Conservation (phyloP, 2,113 vertebrate genomes). For the Ancistrus triradiatus region DNA sequence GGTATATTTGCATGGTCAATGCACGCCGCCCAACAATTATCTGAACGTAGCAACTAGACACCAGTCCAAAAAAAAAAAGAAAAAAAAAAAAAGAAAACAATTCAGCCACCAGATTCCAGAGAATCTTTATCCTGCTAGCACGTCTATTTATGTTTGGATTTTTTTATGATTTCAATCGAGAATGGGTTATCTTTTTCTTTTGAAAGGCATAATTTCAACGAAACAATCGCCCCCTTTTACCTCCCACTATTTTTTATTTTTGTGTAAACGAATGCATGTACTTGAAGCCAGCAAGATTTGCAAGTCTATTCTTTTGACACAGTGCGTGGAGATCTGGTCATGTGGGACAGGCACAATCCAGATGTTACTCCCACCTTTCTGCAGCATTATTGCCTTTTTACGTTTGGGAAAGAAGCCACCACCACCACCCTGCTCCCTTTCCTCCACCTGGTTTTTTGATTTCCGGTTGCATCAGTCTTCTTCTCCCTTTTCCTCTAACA, state of each 20-base stretch:
- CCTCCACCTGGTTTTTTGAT: conserved; percentile 62
- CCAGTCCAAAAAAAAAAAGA: conserved; percentile 52
- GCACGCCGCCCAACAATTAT: conserved; percentile 96
- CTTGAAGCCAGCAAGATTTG: conserved; percentile 59
- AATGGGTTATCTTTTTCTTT: conserved; percentile 67
- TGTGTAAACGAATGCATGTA: conserved; percentile 69
- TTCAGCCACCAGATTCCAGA: conserved; percentile 65
- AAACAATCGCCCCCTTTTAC: conserved; percentile 49
- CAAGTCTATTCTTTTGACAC: conserved; percentile 57
- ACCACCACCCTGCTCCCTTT: conserved; percentile 48
- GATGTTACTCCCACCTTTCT: conserved; percentile 71
- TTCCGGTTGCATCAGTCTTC: conserved; percentile 86
- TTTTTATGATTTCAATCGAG: conserved; percentile 66
- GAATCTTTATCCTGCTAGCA: conserved; percentile 77
- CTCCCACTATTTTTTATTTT: conserved; percentile 65
- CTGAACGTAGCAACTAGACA: conserved; percentile 87
- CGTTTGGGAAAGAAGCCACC: conserved; percentile 73
- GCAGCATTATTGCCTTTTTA: conserved; percentile 63
- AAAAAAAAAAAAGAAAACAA: conserved; percentile 40
- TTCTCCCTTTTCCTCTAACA: conserved; percentile 80
- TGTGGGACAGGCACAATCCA: conserved; percentile 69
- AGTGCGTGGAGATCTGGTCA: conserved; percentile 54
- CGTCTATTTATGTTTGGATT: conserved; percentile 71
- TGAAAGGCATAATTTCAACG: conserved; percentile 39
- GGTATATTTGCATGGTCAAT: conserved; percentile 99